These are phyloP conservation scores for Prorops nasuta DNA, from an alignment of 1,140 invertebrate genomes.

Conservation along the genomic window DNA sequence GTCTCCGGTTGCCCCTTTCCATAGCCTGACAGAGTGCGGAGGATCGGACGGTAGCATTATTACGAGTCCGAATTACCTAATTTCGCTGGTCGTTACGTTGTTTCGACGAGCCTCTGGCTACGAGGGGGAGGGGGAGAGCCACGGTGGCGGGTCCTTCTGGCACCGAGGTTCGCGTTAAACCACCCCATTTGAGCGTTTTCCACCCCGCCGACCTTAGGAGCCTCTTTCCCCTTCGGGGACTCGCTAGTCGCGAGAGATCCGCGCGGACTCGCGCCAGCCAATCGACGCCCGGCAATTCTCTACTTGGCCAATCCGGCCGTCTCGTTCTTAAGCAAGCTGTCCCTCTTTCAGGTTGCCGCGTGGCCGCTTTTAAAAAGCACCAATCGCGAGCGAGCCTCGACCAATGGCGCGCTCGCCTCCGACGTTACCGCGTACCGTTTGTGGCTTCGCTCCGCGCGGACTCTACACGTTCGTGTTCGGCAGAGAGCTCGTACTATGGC, in stretches of 20 bases:
- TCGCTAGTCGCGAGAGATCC: constrained; percentile 1
- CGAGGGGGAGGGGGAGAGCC: constrained; percentile 24
- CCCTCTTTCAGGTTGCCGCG: background rate
- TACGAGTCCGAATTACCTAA: constrained; percentile 56
- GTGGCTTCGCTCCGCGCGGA: constrained; percentile 40
- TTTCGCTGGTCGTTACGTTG: constrained; percentile 54
- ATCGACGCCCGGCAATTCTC: background rate
- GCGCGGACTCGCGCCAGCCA: background rate
- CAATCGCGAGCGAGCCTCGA: background rate
- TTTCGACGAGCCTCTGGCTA: constrained; percentile 39
- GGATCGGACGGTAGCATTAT: constrained; percentile 42
- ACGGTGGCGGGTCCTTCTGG: constrained; percentile 49
- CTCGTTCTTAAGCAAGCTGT: background rate
- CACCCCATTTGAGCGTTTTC: constrained; percentile 59
- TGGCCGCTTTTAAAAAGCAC: background rate
- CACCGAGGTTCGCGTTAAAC: constrained; percentile 56
- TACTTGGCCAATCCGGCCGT: background rate
- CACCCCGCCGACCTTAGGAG: constrained; percentile 54
- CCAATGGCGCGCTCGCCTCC: background rate
- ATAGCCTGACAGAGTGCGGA: no score
- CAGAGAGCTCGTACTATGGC: constrained; percentile 21
- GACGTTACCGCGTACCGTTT: background rate
- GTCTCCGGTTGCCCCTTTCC: constrained; percentile 17
- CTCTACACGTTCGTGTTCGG: constrained; percentile 3
- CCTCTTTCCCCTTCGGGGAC: constrained; percentile 9